Conservation (phyloP, 64 coral and sea anemone genomes). For the Dendronephthya gigantea region DNA sequence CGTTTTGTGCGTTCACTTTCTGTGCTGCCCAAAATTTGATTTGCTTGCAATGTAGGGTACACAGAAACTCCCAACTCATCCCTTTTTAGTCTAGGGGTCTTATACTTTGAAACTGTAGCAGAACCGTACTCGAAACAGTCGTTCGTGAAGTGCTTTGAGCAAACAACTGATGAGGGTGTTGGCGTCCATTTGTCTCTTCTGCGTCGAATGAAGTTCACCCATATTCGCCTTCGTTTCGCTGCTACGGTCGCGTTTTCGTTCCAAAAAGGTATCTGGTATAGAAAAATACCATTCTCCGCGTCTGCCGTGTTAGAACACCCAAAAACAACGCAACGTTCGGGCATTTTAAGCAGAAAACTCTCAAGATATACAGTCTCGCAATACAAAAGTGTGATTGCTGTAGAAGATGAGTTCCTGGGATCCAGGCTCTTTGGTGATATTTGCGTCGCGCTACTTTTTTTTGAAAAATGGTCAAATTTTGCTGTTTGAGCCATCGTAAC, state of each 20-base stretch:
- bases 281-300: background rate
- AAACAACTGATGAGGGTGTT: background rate
- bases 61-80: conserved; percentile 14
- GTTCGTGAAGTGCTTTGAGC: conserved; percentile 34
- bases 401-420: no score
- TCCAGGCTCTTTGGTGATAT: no score
- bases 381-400: background rate
- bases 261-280: conserved; percentile 19
- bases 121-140: conserved; percentile 23
- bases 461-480: no score
- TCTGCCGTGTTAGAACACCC: conserved; percentile 14
- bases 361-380: background rate
- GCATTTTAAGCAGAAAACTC: background rate
- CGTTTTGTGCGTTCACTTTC: background rate
- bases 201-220: conserved; percentile 28
- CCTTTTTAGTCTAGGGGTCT: conserved; percentile 2
- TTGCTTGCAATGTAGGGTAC: background rate
- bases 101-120: background rate
- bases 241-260: background rate
- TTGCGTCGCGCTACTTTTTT: no score
- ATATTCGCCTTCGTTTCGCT: conserved; percentile 11
- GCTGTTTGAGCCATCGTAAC: no score
- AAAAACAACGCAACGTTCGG: background rate
- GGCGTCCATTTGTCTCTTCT: background rate
- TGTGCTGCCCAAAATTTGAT: background rate